Evolutionary conservation across 2,888 invertebrate species (phyloP).

Genomic region (Metopia argyrocephala): DNA sequence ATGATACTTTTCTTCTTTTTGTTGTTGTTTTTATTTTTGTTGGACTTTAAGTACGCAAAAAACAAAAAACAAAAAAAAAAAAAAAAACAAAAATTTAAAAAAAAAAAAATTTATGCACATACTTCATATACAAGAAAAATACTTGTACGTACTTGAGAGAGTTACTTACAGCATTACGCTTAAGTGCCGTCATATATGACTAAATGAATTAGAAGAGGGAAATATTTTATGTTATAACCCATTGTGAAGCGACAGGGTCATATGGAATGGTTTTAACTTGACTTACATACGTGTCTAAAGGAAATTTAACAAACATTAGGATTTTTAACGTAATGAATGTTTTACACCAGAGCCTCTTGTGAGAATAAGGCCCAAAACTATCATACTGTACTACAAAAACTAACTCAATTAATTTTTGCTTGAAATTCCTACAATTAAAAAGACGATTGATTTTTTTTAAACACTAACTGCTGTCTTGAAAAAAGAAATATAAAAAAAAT

Average conservation of each 20-base stretch:
- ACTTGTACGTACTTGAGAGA: conserved; percentile 62
- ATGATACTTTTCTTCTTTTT: conserved; percentile 34
- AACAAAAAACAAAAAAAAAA: not conserved
- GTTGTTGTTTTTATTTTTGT: conserved; percentile 19
- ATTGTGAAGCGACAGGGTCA: not conserved
- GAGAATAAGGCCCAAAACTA: too few species aligned
- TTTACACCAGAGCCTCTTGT: too few species aligned
- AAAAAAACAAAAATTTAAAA: not conserved
- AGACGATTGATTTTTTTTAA: too few species aligned
- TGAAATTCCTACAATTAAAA: too few species aligned
- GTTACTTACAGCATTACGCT: conserved; percentile 64
- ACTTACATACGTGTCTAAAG: not conserved
- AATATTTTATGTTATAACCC: conserved; percentile 11
- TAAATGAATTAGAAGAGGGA: not conserved
- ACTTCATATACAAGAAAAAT: conserved; percentile 59
- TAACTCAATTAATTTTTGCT: too few species aligned
- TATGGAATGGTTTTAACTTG: not conserved
- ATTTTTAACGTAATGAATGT: too few species aligned
- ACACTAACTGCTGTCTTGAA: too few species aligned
- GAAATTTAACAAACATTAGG: too few species aligned
- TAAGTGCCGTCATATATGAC: conserved; percentile 54
- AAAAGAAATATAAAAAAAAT: too few species aligned
- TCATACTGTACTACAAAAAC: too few species aligned
- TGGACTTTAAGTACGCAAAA: conserved; percentile 17
- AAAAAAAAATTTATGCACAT: conserved; percentile 60